phyloP scores from a whole-genome alignment of 2,113 vertebrate genomes.

The Prunella himalayana region DNA sequence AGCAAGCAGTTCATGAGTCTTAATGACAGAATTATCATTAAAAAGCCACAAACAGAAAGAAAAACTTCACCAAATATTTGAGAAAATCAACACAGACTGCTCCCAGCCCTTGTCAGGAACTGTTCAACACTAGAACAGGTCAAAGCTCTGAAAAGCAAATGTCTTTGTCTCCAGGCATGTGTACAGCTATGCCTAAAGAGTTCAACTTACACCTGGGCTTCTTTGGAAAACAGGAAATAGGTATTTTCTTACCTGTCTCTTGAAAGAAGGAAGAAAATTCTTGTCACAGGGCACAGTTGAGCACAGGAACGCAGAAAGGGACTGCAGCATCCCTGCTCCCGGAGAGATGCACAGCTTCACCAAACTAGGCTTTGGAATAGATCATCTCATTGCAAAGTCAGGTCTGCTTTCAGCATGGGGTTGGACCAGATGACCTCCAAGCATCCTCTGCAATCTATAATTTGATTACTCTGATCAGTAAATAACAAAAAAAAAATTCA shows the following conservation, averaged over 20 bases:
- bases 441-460: neutral
- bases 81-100: neutral
- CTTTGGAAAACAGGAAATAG: neutral
- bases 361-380: neutral
- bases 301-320: neutral
- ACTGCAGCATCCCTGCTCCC: neutral
- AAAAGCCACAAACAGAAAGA: neutral
- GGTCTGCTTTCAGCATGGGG: neutral
- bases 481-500: neutral
- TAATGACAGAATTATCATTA: neutral
- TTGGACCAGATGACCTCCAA: neutral
- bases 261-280: neutral
- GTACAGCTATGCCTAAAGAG: neutral
- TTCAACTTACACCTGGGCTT: neutral
- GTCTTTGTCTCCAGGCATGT: neutral
- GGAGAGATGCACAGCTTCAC: neutral
- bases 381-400: neutral
- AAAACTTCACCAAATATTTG: neutral
- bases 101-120: neutral
- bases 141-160: neutral
- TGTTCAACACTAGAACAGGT: neutral
- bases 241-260: neutral
- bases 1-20: neutral
- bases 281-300: fast-evolving
- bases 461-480: neutral